Conservation (phyloP, 2,888 invertebrate species). For the Tolmerus cingulatus region DNA sequence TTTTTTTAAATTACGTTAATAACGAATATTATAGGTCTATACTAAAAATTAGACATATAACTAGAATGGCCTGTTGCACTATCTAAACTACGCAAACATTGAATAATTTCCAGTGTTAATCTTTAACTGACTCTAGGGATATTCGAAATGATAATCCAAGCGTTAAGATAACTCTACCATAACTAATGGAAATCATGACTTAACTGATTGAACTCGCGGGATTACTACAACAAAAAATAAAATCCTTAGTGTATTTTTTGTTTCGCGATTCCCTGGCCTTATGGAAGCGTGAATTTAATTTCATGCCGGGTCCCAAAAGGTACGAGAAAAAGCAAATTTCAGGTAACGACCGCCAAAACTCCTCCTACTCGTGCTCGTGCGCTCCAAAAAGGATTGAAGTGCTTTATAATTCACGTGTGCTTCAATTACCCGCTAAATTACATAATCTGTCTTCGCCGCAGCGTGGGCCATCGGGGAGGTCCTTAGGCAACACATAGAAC, state of each 20-base stretch:
- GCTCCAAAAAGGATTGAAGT: not conserved
- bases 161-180: not conserved
- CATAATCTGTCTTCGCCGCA: not conserved
- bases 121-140: not conserved
- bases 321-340: not conserved
- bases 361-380: not conserved
- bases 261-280: not conserved
- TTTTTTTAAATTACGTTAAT: too few relatives aligned
- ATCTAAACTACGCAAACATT: not conserved
- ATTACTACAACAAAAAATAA: not conserved
- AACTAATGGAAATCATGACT: not conserved
- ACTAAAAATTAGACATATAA: not conserved
- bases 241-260: not conserved
- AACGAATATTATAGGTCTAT: not conserved
- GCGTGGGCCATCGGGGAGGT: not conserved
- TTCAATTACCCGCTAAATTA: not conserved
- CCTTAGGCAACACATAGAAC: not conserved
- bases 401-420: not conserved
- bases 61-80: not conserved
- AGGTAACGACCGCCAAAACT: not conserved
- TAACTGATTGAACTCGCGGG: not conserved
- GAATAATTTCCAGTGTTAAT: not conserved
- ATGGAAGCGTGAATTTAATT: not conserved
- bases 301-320: not conserved
- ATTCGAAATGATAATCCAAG: not conserved